Conservation (phyloP, 2,888 invertebrate genomes). For the Synanthedon formicaeformis region DNA sequence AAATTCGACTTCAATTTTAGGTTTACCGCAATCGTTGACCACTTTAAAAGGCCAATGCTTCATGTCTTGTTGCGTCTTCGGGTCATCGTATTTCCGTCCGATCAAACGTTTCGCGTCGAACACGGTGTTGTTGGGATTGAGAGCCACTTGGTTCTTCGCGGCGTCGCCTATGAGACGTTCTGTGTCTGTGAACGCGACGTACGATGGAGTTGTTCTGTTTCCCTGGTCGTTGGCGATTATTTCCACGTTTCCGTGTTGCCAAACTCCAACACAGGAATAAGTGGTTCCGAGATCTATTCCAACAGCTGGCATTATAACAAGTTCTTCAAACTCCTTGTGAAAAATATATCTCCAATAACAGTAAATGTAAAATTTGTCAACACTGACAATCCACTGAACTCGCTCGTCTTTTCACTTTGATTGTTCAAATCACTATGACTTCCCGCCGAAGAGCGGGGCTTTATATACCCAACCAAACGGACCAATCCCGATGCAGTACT, state of each 20-base stretch:
- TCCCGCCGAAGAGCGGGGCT: neutral
- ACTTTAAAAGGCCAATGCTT: conserved; percentile 88
- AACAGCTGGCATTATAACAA: conserved; percentile 44
- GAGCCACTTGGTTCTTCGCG: conserved; percentile 85
- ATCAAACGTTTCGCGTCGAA: conserved; percentile 82
- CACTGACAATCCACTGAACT: neutral
- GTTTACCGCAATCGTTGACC: conserved; percentile 73
- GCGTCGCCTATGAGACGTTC: conserved; percentile 89
- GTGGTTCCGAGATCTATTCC: conserved; percentile 84
- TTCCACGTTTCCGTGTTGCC: conserved; percentile 84
- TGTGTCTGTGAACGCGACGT: conserved; percentile 87
- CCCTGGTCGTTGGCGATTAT: conserved; percentile 92
- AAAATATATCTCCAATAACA: neutral
- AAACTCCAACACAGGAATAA: conserved; percentile 89
- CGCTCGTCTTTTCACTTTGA: neutral
- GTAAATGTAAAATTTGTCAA: neutral
- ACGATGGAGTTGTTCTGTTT: conserved; percentile 88
- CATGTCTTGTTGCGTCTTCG: conserved; percentile 82
- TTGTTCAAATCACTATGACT: neutral
- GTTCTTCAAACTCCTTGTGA: neutral
- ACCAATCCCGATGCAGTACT: no score
- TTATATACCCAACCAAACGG: neutral
- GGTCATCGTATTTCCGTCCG: conserved; percentile 82
- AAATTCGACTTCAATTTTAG: conserved; percentile 76
- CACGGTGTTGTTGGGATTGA: conserved; percentile 81